phyloP scores from a whole-genome alignment of 1,140 invertebrate species.

The Neodiprion pinetum region DNA sequence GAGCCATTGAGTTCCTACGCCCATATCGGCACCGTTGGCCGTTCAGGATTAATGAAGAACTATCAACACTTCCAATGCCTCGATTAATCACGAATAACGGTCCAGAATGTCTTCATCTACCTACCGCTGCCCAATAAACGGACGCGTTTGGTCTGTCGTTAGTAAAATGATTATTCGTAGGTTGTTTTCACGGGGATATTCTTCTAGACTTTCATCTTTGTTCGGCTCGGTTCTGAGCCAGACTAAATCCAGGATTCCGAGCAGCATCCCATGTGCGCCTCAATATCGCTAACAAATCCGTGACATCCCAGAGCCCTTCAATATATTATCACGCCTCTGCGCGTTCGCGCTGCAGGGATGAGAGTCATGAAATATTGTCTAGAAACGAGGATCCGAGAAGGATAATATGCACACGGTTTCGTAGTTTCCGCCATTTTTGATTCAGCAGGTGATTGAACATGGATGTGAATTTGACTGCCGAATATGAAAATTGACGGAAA shows the following conservation, averaged over 20 bases:
- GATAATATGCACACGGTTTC: too few species aligned
- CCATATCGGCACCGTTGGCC: neutral
- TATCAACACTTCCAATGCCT: slow-evolving; percentile 47
- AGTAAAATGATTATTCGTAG: neutral
- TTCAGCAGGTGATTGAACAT: too few species aligned
- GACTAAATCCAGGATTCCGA: neutral
- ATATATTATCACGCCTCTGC: slow-evolving; percentile 5
- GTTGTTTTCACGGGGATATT: too few species aligned
- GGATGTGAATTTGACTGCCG: too few species aligned
- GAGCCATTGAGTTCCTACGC: neutral
- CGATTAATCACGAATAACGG: slow-evolving; percentile 8
- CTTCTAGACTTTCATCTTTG: too few species aligned
- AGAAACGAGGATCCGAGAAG: neutral
- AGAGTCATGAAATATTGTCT: slow-evolving; percentile 3
- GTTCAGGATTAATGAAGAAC: slow-evolving; percentile 54
- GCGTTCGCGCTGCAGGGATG: neutral
- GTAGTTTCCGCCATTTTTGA: too few species aligned
- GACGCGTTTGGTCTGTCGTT: neutral
- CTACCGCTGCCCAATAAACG: neutral
- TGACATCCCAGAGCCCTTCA: neutral
- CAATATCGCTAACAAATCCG: neutral
- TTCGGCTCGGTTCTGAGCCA: too few species aligned
- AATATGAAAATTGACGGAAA: too few species aligned
- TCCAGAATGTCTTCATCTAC: neutral
- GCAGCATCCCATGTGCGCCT: neutral